Percentiles rank a stretch among this genome's conserved stretches.
These are phyloP conservation scores for Brachirus orientalis DNA, from an alignment of 2,113 vertebrate species.

Conservation along the genomic window DNA sequence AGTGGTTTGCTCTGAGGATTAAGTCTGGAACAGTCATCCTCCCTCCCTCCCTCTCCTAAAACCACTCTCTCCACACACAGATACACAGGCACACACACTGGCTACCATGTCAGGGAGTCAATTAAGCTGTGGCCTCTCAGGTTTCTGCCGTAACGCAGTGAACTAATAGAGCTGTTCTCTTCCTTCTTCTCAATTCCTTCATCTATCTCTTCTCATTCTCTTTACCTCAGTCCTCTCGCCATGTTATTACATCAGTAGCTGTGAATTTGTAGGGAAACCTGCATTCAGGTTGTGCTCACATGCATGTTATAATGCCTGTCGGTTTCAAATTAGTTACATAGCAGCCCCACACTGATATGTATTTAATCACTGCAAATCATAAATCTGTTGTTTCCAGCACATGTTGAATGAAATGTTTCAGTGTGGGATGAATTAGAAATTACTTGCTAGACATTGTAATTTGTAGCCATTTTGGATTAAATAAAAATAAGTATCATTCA, in stretches of 20 bases:
- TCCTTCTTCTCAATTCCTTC: slow-evolving; percentile 25
- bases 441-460: no score
- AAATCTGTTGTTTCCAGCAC: no score
- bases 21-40: not conserved
- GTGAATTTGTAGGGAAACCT: slow-evolving; percentile 3
- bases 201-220: slow-evolving; percentile 46
- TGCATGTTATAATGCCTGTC: not conserved
- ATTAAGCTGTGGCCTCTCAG: slow-evolving; percentile 81
- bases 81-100: slow-evolving; percentile 33
- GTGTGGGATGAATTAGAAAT: no score
- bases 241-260: slow-evolving; percentile 50
- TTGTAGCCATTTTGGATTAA: no score
- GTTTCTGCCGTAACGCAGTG: slow-evolving; percentile 83
- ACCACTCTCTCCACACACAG: slow-evolving; percentile 74
- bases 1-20: not conserved
- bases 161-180: slow-evolving; percentile 71
- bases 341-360: no score
- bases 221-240: slow-evolving; percentile 17
- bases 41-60: slow-evolving; percentile 9
- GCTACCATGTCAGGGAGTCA: slow-evolving; percentile 85
- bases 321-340: no score
- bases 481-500: no score
- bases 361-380: no score
- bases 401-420: no score
- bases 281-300: not conserved